phyloP scores from a whole-genome alignment of 2,888 invertebrate species.

The Nymphalis polychloros region DNA sequence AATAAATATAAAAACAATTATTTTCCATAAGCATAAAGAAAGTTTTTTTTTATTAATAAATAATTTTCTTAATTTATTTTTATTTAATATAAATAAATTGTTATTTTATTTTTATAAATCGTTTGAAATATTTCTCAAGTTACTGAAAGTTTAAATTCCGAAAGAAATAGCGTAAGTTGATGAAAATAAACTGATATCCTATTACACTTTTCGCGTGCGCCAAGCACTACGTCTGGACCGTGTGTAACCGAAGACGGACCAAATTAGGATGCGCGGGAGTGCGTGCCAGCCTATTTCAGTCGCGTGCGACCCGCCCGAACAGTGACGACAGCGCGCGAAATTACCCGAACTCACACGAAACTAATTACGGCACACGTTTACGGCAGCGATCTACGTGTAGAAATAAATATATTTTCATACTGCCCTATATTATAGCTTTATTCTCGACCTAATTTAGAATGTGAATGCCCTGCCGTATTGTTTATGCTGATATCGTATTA shows the following conservation, averaged over 20 bases:
- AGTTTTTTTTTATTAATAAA: too few species aligned
- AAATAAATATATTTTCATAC: constrained; percentile 29
- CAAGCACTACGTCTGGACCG: constrained; percentile 47
- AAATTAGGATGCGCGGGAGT: constrained; percentile 81
- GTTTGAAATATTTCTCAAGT: not conserved
- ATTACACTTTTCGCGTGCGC: constrained; percentile 44
- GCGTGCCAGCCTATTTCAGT: constrained; percentile 72
- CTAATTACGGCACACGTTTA: constrained; percentile 35
- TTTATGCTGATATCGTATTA: constrained; percentile 31
- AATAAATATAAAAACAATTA: not conserved
- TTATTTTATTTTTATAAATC: too few species aligned
- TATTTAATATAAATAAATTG: too few species aligned
- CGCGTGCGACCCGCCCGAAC: constrained; percentile 63
- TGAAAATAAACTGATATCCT: constrained; percentile 5
- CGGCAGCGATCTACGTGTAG: constrained; percentile 7
- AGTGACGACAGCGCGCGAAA: constrained; percentile 50
- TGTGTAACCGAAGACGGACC: constrained; percentile 73
- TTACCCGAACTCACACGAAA: constrained; percentile 21
- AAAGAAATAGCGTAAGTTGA: not conserved
- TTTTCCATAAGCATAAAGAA: not conserved
- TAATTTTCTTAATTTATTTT: too few species aligned
- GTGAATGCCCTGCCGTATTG: constrained; percentile 34
- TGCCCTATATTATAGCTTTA: constrained; percentile 20
- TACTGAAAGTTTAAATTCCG: not conserved
- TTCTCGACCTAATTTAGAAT: constrained; percentile 22